These are phyloP conservation scores for Archips xylosteana DNA, from an alignment of 2,888 invertebrate genomes.

Conservation along the genomic window DNA sequence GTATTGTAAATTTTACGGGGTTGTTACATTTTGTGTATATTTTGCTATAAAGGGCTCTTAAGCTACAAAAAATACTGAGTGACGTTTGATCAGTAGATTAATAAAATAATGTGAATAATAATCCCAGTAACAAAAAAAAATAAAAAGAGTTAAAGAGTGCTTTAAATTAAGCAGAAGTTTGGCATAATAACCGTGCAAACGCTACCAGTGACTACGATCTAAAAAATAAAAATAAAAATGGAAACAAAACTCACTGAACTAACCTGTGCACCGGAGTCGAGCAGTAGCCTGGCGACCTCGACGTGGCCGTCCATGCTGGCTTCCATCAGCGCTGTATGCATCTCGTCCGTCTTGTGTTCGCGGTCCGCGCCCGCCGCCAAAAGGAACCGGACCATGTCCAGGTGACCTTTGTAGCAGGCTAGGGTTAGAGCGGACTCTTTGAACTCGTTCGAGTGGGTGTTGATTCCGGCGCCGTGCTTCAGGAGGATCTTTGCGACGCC, in stretches of 20 bases:
- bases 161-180: not conserved
- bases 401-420: slow-evolving; percentile 97
- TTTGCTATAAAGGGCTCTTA: not conserved
- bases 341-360: slow-evolving; percentile 99
- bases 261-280: slow-evolving; percentile 98
- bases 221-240: slow-evolving; percentile 4
- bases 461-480: slow-evolving; percentile 98
- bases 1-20: too few species aligned
- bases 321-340: slow-evolving; percentile 99
- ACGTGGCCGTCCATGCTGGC: slow-evolving; percentile 99
- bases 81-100: too few species aligned
- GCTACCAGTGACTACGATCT: not conserved
- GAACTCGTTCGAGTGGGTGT: slow-evolving; percentile 99
- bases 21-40: too few species aligned
- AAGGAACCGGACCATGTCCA: slow-evolving; percentile 98
- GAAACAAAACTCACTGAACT: slow-evolving; percentile 50
- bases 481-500: slow-evolving; percentile 96
- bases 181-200: not conserved
- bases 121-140: not conserved
- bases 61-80: too few species aligned
- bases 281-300: slow-evolving; percentile 96
- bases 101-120: not conserved
- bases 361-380: slow-evolving; percentile 98
- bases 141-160: not conserved
- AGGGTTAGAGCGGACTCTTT: slow-evolving; percentile 98